Base-by-base conservation (phyloP, 92 coral and sea anemone species). In the Epizoanthus ramosus region DNA sequence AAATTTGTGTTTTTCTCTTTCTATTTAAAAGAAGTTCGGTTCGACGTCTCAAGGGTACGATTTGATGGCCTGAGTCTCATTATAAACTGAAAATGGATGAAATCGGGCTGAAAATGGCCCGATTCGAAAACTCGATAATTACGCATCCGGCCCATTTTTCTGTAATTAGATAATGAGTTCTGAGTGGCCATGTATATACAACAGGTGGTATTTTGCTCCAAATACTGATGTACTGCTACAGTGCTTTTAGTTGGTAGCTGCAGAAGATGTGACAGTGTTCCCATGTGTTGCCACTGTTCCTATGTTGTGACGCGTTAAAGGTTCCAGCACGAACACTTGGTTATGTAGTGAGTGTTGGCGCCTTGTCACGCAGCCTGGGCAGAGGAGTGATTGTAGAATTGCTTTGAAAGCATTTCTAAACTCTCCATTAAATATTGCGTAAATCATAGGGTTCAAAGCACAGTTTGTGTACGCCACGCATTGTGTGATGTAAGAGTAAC, bases 361-460 rank as follows among this genome's bases (percentile, higher is more conserved):
- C 56, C 28, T 57, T 3, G 47, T 18, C 22, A 47, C n/a, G 47
- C 59, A 61, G 35, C 71, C 28, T 3, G 54, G 66, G 4, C 37
- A 61, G 50, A 77, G 47, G 41, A 61, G 6, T 0, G 82, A 22
- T 61, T 21, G 71, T 41, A 77, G 82, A 19, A 77, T 77, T 60
- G 61, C 57, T 52, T 43, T 60, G 41, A 77, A 77, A 61, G 82
- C 82, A 10, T 22, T 77, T 77, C 82, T 77, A 63, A 77, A 77
- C 41, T 10, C 70, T 23, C 41, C 71, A 52, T 77, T 77, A 39
- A 77, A 77, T 59, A 57, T 24, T 0, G 70, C 57, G 50, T 77
- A 77, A 10, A 77, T 5, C 16, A 77, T 1, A 10, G 82, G 82
- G 18, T 60, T 77, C n/a, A 77, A 39, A 60, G 71, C 82, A 69